A percentile compares a stretch with the other conserved stretches of the same genome.
These are phyloP conservation scores for Pseudopleuronectes americanus DNA, from an alignment of 2,797 vertebrate species.

Conservation along the genomic window DNA sequence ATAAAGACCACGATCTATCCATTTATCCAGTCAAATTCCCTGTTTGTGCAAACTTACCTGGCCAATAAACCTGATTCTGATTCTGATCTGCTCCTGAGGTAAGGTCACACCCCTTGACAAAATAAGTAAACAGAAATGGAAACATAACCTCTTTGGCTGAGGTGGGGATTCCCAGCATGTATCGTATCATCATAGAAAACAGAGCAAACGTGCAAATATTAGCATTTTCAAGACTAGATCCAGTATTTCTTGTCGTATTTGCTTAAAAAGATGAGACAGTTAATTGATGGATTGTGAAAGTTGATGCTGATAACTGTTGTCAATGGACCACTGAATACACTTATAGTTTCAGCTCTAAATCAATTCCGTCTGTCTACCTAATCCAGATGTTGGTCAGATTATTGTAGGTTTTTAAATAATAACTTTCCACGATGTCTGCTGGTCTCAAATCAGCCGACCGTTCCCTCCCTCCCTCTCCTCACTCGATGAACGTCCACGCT, in stretches of 20 bases:
- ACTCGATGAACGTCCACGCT: conserved; percentile 41
- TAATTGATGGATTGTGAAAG: background rate
- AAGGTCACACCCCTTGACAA: too few species aligned
- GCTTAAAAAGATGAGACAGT: background rate
- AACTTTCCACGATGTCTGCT: conserved; percentile 21
- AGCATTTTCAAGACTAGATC: background rate
- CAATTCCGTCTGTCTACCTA: background rate
- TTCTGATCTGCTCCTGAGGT: too few species aligned
- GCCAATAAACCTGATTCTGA: too few species aligned
- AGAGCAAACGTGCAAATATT: too few species aligned
- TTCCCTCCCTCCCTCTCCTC: conserved; percentile 9
- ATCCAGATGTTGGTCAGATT: conserved; percentile 25
- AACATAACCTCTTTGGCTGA: too few species aligned
- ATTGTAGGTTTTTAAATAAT: conserved; percentile 5
- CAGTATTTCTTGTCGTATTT: background rate
- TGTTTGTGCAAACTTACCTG: too few species aligned
- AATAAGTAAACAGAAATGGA: too few species aligned
- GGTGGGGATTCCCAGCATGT: too few species aligned
- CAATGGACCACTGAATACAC: background rate
- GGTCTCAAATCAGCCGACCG: conserved; percentile 26
- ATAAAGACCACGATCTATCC: too few species aligned
- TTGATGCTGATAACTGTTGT: background rate
- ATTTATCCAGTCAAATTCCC: too few species aligned
- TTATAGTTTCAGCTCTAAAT: background rate
- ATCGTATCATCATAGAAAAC: too few species aligned